These are phyloP conservation scores for Chloroclysta siterata DNA, from an alignment of 2,888 invertebrate species.

Conservation along the genomic window DNA sequence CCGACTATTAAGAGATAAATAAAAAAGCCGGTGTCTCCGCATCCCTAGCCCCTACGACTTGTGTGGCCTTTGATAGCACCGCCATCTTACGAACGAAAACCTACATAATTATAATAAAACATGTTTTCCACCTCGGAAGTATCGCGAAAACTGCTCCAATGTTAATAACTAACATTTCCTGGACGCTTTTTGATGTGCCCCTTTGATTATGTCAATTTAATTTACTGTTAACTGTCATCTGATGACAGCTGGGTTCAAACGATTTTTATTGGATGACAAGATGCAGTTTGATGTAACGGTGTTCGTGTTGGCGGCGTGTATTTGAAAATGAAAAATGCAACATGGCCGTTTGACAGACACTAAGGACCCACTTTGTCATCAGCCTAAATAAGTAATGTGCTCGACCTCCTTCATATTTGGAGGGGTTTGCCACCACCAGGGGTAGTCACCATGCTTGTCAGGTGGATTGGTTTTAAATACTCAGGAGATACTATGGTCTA, in stretches of 20 bases:
- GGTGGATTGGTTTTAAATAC: too few species aligned
- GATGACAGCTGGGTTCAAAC: slow-evolving; percentile 44
- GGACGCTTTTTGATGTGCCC: slow-evolving; percentile 47
- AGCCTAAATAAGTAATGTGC: too few species aligned
- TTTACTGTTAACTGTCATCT: slow-evolving; percentile 47
- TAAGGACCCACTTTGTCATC: too few species aligned
- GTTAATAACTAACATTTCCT: slow-evolving; percentile 47
- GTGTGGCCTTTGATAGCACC: slow-evolving; percentile 35
- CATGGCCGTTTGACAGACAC: background rate
- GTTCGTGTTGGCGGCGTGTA: slow-evolving; percentile 14
- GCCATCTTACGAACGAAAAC: slow-evolving; percentile 26
- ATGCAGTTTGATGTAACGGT: slow-evolving; percentile 14
- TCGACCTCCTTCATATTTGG: too few species aligned
- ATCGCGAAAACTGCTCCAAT: slow-evolving; percentile 34
- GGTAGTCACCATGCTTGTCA: too few species aligned
- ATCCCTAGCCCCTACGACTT: slow-evolving; percentile 14
- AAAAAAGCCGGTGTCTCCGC: background rate
- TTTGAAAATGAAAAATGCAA: slow-evolving; percentile 13
- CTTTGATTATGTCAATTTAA: slow-evolving; percentile 58
- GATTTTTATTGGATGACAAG: slow-evolving; percentile 29
- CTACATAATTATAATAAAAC: slow-evolving; percentile 29
- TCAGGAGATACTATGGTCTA: too few species aligned
- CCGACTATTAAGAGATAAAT: background rate
- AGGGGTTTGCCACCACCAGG: too few species aligned
- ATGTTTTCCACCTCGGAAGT: slow-evolving; percentile 17